phyloP scores from a whole-genome alignment of 2,113 vertebrate genomes.

The Bothrops jararaca region DNA sequence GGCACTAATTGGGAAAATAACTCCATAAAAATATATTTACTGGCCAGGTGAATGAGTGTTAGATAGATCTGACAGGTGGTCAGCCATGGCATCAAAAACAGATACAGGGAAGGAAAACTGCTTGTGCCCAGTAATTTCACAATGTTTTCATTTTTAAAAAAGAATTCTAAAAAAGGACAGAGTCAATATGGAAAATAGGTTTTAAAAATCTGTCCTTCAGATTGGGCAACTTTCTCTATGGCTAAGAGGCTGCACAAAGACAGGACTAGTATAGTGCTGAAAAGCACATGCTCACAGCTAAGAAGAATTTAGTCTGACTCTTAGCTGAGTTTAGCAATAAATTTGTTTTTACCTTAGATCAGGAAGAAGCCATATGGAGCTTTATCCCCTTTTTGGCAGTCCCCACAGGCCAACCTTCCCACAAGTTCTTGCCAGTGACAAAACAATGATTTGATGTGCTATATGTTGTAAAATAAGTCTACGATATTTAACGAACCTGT shows the following conservation, averaged over 20 bases:
- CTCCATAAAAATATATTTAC: conserved; percentile 20
- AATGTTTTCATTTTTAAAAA: neutral
- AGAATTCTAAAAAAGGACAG: neutral
- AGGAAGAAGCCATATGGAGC: neutral
- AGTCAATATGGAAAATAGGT: neutral
- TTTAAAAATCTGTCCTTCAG: neutral
- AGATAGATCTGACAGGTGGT: neutral
- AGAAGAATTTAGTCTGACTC: neutral
- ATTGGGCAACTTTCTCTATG: neutral
- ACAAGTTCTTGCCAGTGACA: neutral
- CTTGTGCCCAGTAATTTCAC: neutral
- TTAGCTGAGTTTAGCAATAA: neutral
- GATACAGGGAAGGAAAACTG: neutral
- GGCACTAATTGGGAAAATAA: neutral
- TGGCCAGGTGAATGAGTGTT: neutral
- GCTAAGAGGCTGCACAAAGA: neutral
- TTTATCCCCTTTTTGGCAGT: neutral
- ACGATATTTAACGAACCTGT: neutral
- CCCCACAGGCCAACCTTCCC: neutral
- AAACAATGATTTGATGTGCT: neutral
- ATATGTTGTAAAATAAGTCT: neutral
- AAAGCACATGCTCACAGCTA: neutral
- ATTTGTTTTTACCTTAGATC: neutral
- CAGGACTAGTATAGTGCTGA: neutral
- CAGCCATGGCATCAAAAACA: neutral